Conservation (phyloP, 2,113 vertebrate genomes). For the Cynocephalus volans region DNA sequence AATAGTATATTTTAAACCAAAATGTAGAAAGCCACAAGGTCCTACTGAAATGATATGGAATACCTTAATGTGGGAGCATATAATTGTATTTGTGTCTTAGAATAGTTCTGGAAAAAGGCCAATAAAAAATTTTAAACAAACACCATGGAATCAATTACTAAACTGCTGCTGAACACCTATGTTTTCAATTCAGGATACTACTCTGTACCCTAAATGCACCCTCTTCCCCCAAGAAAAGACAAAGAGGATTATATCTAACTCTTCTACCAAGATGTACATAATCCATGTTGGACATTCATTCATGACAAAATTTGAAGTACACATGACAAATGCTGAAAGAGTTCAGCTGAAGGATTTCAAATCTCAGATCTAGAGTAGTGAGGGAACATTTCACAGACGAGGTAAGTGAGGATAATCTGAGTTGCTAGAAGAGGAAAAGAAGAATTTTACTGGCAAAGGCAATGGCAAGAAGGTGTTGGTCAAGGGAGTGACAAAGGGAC, state of each 20-base stretch:
- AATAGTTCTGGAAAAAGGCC: background rate
- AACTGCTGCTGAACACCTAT: background rate
- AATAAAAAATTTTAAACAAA: constrained; percentile 37
- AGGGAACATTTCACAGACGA: background rate
- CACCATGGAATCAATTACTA: background rate
- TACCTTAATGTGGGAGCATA: background rate
- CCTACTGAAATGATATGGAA: background rate
- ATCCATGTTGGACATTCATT: background rate
- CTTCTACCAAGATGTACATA: background rate
- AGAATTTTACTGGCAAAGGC: background rate
- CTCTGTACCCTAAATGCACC: background rate
- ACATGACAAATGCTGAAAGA: background rate
- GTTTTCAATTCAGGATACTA: background rate
- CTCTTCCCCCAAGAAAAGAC: background rate
- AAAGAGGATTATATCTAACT: no score
- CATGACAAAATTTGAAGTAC: background rate
- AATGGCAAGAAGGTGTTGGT: background rate
- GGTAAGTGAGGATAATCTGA: background rate
- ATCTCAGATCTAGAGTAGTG: background rate
- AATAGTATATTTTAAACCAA: background rate
- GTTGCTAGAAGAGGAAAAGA: background rate
- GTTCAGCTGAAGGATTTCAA: background rate
- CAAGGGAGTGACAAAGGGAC: background rate
- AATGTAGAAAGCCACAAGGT: background rate
- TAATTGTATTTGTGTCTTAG: background rate